These are phyloP conservation scores for Meloe dianella DNA, from an alignment of 2,888 invertebrate genomes.

Conservation along the genomic window DNA sequence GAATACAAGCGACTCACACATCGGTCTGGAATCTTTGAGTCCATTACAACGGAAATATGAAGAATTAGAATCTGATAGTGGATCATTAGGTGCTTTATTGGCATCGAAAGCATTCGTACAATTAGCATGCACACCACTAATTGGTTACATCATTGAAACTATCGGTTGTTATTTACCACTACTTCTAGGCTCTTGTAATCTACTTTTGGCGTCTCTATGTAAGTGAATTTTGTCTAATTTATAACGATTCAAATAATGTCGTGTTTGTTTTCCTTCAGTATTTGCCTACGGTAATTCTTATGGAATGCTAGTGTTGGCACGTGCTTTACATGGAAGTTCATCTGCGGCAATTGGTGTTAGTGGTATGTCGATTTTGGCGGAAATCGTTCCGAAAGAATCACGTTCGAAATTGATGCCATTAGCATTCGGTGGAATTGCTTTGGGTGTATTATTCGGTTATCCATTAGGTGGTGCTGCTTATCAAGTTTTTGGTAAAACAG, in stretches of 20 bases:
- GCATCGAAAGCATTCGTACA: conserved; percentile 84
- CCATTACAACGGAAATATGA: conserved; percentile 58
- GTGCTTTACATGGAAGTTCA: conserved; percentile 80
- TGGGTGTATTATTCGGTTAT: conserved; percentile 82
- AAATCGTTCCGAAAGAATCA: conserved; percentile 62
- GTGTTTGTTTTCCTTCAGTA: conserved; percentile 61
- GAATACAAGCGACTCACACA: conserved; percentile 25
- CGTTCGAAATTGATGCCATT: conserved; percentile 79
- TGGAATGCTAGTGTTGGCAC: conserved; percentile 70
- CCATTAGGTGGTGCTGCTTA: conserved; percentile 82
- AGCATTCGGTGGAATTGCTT: conserved; percentile 79
- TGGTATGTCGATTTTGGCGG: conserved; percentile 81
- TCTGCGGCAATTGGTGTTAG: conserved; percentile 81
- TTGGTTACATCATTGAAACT: conserved; percentile 71
- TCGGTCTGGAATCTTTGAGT: conserved; percentile 52
- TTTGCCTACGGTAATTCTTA: conserved; percentile 79
- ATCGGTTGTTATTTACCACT: conserved; percentile 73
- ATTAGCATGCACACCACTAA: conserved; percentile 75
- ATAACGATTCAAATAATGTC: background rate
- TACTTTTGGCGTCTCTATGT: conserved; percentile 73
- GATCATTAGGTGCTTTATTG: conserved; percentile 70
- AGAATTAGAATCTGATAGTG: conserved; percentile 66
- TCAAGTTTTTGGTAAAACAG: conserved; percentile 75
- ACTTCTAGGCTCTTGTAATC: conserved; percentile 71
- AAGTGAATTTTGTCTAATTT: conserved; percentile 52